These are phyloP conservation scores for Riparia riparia DNA, from an alignment of 2,113 vertebrate genomes.

Conservation along the genomic window DNA sequence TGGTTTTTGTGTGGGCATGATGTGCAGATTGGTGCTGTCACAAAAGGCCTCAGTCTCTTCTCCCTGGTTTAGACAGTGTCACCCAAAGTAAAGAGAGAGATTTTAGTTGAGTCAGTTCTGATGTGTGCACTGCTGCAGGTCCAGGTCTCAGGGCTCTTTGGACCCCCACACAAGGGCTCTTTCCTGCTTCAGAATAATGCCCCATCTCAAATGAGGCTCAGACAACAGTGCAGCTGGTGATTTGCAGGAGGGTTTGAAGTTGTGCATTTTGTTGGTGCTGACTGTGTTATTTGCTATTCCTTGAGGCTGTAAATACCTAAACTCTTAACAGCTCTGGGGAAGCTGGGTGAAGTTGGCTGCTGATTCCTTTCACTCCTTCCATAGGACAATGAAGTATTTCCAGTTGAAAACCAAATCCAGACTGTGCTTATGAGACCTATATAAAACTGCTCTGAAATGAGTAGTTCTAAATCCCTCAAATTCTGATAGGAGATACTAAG, in stretches of 20 bases:
- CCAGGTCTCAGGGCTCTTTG: neutral
- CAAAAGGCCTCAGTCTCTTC: neutral
- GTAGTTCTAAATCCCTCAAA: neutral
- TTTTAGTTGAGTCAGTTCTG: neutral
- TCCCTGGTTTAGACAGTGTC: neutral
- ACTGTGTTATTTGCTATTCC: neutral
- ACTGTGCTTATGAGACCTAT: neutral
- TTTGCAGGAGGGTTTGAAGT: neutral
- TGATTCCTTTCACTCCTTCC: neutral
- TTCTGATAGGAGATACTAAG: neutral
- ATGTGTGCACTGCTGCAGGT: accelerated
- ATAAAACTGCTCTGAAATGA: neutral
- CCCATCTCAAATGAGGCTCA: accelerated
- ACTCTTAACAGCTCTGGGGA: neutral
- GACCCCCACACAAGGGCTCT: accelerated
- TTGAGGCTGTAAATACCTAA: neutral
- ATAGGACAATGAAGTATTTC: neutral
- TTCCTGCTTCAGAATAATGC: neutral
- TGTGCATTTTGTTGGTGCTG: neutral
- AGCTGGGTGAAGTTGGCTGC: neutral
- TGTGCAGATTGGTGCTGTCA: accelerated
- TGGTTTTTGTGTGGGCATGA: neutral
- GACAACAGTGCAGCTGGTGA: neutral
- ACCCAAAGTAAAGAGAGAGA: neutral
- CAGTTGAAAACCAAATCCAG: neutral